Evolutionary conservation across 2,797 vertebrate genomes (phyloP).

Genomic region (Typhlichthys eigenmanni): DNA sequence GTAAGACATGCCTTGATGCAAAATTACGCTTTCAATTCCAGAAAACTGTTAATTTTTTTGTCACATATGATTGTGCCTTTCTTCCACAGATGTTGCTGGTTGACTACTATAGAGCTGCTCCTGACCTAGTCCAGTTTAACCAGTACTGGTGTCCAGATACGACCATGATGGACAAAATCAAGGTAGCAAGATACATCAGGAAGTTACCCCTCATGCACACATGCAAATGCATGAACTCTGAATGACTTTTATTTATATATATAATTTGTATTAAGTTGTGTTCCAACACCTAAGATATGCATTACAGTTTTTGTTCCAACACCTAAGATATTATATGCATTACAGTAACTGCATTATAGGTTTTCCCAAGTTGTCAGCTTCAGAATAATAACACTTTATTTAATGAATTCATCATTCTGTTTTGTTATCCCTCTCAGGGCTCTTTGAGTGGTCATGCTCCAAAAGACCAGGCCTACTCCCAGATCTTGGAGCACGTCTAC

Average conservation of each 20-base stretch:
- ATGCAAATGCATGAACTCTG: too few relatives aligned
- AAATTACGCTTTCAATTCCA: too few relatives aligned
- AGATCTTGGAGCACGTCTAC: slow-evolving; percentile 91
- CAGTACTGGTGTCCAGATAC: slow-evolving; percentile 91
- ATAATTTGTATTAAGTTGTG: too few relatives aligned
- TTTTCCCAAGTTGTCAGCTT: background rate
- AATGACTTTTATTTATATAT: too few relatives aligned
- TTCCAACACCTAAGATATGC: background rate
- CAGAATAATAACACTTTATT: background rate
- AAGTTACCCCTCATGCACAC: too few relatives aligned
- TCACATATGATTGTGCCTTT: background rate
- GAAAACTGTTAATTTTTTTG: background rate
- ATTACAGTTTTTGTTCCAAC: background rate
- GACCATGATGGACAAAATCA: slow-evolving; percentile 93
- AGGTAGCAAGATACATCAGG: slow-evolving; percentile 72
- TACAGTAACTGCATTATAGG: background rate
- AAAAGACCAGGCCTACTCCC: slow-evolving; percentile 90
- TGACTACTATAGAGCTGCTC: slow-evolving; percentile 90
- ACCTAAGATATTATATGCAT: background rate
- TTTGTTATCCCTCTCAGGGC: slow-evolving; percentile 72
- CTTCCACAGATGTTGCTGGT: slow-evolving; percentile 86
- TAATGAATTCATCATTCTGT: background rate
- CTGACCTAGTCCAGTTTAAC: slow-evolving; percentile 88
- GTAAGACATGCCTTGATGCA: too few relatives aligned
- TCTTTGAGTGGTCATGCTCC: slow-evolving; percentile 90